Evolutionary conservation across 2,888 invertebrate genomes (phyloP).

Genomic region (Parascotia fuliginaria): DNA sequence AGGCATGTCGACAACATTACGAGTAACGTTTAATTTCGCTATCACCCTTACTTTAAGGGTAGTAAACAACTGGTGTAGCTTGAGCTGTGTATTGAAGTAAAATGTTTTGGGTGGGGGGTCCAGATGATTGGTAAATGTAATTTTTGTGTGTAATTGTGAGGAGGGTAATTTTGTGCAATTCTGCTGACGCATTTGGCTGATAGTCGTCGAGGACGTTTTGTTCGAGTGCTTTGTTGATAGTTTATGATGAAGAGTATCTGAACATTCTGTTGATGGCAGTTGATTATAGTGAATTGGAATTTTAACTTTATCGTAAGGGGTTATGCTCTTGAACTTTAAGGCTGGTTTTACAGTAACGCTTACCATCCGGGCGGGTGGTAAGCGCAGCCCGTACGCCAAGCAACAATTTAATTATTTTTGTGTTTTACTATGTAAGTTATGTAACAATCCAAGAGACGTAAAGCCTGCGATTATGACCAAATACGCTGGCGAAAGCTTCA

Average conservation of each 20-base stretch:
- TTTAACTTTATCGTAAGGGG: neutral
- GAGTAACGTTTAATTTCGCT: constrained; percentile 80
- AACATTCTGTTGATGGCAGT: constrained; percentile 32
- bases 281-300: constrained; percentile 1
- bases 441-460: too few relatives aligned
- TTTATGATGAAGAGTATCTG: constrained; percentile 71
- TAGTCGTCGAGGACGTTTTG: constrained; percentile 66
- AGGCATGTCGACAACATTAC: constrained; percentile 85
- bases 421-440: too few relatives aligned
- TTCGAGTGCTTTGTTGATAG: constrained; percentile 73
- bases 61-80: constrained; percentile 48
- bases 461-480: too few relatives aligned
- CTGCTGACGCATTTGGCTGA: constrained; percentile 82
- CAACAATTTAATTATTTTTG: too few relatives aligned
- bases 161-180: constrained; percentile 75
- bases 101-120: constrained; percentile 43
- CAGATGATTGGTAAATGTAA: constrained; percentile 47
- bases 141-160: constrained; percentile 70
- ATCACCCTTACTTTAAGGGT: constrained; percentile 61
- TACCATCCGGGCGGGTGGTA: too few relatives aligned
- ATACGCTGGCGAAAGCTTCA: too few relatives aligned
- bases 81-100: constrained; percentile 36
- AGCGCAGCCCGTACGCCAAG: too few relatives aligned
- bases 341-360: too few relatives aligned
- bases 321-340: neutral